Percentiles rank a stretch among this genome's conserved stretches.
Conservation (phyloP, 2,113 vertebrate genomes). For the Ciconia boyciana region DNA sequence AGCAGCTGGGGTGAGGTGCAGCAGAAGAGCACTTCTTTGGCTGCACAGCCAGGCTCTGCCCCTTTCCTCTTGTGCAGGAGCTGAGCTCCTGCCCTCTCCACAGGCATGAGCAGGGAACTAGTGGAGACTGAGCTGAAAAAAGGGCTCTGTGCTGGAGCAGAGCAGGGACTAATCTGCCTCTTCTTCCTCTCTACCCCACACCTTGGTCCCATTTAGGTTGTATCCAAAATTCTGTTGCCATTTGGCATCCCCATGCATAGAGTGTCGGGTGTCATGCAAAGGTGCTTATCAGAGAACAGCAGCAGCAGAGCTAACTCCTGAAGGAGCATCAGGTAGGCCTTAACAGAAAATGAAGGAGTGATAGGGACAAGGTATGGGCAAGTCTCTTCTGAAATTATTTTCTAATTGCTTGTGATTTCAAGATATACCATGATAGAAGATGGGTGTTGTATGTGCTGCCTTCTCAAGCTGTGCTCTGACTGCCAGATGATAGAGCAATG, state of each 20-base stretch:
- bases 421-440: neutral
- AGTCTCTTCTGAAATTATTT: neutral
- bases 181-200: neutral
- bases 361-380: neutral
- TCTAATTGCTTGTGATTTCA: neutral
- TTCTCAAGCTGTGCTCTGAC: neutral
- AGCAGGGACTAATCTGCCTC: neutral
- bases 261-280: neutral
- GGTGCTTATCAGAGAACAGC: neutral
- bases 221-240: neutral
- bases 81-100: neutral
- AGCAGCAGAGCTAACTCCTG: neutral
- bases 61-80: neutral
- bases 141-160: neutral
- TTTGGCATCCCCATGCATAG: neutral
- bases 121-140: neutral
- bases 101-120: accelerated
- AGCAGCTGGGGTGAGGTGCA: neutral
- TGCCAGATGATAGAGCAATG: neutral
- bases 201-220: neutral
- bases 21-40: neutral
- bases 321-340: neutral
- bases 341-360: neutral
- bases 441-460: neutral
- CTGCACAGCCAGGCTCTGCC: neutral